A percentile compares a stretch with the other conserved stretches of the same genome.
Evolutionary conservation across 2,113 vertebrate genomes (phyloP).

Genomic region (Scophthalmus maximus): DNA sequence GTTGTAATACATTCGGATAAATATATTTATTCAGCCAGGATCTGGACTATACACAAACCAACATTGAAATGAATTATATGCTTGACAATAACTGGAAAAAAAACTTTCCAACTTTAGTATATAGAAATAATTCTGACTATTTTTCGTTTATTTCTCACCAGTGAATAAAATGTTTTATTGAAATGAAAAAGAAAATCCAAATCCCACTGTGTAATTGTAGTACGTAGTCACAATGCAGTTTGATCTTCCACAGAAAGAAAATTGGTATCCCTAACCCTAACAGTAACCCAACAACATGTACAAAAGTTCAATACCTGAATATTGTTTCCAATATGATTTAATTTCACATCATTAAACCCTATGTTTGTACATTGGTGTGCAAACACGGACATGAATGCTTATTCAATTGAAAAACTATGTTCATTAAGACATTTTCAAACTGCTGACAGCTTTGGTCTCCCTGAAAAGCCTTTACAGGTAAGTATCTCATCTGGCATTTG

Average conservation of each 20-base stretch:
- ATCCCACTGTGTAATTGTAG: no score
- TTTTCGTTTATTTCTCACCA: no score
- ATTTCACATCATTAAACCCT: not conserved
- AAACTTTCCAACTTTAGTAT: no score
- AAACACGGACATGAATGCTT: not conserved
- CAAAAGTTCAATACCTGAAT: not conserved
- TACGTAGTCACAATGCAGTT: not conserved
- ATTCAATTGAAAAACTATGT: no score
- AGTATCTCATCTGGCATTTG: slow-evolving; percentile 39
- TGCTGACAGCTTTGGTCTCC: no score
- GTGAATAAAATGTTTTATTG: no score
- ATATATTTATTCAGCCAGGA: not conserved
- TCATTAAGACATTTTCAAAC: not conserved
- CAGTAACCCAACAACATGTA: not conserved
- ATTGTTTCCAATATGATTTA: not conserved
- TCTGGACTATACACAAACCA: not conserved
- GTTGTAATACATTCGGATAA: no score
- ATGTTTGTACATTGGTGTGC: not conserved
- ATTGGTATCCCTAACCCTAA: not conserved
- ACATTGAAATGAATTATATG: not conserved
- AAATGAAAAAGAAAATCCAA: no score
- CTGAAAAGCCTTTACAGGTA: slow-evolving; percentile 26
- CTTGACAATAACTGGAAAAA: not conserved
- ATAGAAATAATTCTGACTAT: no score
- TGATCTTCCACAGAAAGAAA: not conserved